Base-by-base conservation (phyloP, 2,113 vertebrate genomes). In the Triplophysa siluroides region DNA sequence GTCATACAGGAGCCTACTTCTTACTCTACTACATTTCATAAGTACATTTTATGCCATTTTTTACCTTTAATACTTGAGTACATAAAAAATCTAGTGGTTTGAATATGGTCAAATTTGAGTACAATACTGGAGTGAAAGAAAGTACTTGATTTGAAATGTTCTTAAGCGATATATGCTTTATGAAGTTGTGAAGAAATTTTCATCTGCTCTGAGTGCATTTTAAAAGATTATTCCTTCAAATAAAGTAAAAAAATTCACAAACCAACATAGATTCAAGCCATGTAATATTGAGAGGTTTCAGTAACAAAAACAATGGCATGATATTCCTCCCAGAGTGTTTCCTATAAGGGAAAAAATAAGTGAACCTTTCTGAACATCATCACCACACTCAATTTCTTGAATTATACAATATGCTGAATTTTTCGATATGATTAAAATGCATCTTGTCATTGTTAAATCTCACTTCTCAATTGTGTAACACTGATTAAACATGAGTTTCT, bases 251-350 rank as follows among this genome's bases (percentile, higher is more conserved):
- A 8, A 0, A 11, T 50, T 50, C 47, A 11, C 14, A 16, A 50
- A 11, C 47, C 11, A 50, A 50, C 2, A 50, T 2, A 13, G 47
- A 1, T 4, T 50, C 14, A 33, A 33, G 10, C 24, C 24, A 54
- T 71, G 6, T 54, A 41, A 24, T 68, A 10, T 50, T 16, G 43
- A 69, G 23, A 69, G 43, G 66, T 69, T 69, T 50, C 43, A 69
- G 47, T 69, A 18, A 71, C 29, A 70, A 33, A 54, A n/a, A 24
- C 45, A 54, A 29, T 2, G 6, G 29, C 29, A 6, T 21, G 38
- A 43, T 43, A 43, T 21, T 45, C 43, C 8, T 12, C 29, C 29
- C 29, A 33, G 4, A 33, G 29, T 33, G 29, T 33, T 23, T 70
- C 10, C 2, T 50, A 1, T 73, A 5, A 58, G 52, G 9, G 18